phyloP scores from a whole-genome alignment of 2,888 invertebrate species.

The Parnassius glacialis region DNA sequence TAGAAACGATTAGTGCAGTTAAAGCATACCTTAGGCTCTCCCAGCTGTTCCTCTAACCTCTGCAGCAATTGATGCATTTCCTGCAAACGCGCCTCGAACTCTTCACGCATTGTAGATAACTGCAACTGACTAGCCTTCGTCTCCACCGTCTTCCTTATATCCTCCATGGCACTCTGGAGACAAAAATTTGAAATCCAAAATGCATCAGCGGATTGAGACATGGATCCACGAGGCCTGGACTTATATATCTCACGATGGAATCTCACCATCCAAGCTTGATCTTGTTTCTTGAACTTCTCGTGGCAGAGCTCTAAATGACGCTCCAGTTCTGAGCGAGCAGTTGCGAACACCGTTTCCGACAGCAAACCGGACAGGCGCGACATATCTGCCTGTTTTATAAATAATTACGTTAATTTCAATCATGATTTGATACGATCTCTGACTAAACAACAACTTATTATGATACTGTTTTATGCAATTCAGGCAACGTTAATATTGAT shows the following conservation, averaged over 20 bases:
- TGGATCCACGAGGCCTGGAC: no score
- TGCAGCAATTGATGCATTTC: constrained; percentile 40
- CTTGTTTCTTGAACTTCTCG: constrained; percentile 59
- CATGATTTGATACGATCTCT: no score
- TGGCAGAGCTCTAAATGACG: constrained; percentile 48
- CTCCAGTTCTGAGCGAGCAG: constrained; percentile 45
- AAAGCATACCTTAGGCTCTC: constrained; percentile 46
- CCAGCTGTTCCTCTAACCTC: constrained; percentile 47
- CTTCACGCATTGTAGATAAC: constrained; percentile 45
- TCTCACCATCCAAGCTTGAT: constrained; percentile 57
- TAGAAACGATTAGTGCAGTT: no score
- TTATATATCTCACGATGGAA: neutral
- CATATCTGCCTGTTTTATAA: constrained; percentile 48
- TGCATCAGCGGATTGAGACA: neutral
- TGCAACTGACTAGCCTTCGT: constrained; percentile 53
- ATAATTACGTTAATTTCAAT: no score
- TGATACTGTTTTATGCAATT: no score
- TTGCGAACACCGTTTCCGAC: constrained; percentile 42
- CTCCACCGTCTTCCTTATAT: constrained; percentile 40
- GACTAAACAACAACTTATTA: no score
- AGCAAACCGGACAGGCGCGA: constrained; percentile 49
- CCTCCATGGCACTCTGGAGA: constrained; percentile 51
- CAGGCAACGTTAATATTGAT: no score
- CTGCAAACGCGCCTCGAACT: constrained; percentile 40
- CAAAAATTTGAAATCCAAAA: neutral